Percentiles rank a stretch among this genome's conserved stretches.
Evolutionary conservation across 2,888 invertebrate species (phyloP).

Genomic region (Teinopalpus imperialis): DNA sequence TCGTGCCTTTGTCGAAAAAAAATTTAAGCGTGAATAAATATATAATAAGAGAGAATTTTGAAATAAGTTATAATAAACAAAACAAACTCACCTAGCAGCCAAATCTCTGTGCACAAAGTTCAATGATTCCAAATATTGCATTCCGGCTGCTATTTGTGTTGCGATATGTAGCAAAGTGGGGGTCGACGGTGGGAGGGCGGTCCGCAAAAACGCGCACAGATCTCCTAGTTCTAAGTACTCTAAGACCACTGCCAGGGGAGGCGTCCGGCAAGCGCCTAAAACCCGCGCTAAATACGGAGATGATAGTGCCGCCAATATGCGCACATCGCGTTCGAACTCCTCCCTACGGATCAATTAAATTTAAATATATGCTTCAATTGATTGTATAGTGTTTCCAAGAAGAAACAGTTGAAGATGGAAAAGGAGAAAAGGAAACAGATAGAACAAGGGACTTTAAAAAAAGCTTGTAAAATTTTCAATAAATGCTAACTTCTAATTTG

Average conservation of each 20-base stretch:
- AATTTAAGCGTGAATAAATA: no score
- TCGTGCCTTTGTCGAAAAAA: no score
- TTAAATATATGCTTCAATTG: no score
- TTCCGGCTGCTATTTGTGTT: constrained; percentile 93
- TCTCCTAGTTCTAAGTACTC: constrained; percentile 92
- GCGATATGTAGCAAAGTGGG: constrained; percentile 89
- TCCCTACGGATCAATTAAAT: constrained; percentile 73
- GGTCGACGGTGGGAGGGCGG: constrained; percentile 86
- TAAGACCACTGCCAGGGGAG: constrained; percentile 90
- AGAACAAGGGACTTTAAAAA: no score
- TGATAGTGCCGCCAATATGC: constrained; percentile 91
- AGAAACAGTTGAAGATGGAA: no score
- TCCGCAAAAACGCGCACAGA: constrained; percentile 89
- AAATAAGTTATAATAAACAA: not conserved
- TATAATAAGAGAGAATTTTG: no score
- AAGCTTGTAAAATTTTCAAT: no score
- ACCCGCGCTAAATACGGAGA: constrained; percentile 89
- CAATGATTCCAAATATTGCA: constrained; percentile 93
- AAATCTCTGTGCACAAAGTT: constrained; percentile 96
- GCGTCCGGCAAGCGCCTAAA: constrained; percentile 88
- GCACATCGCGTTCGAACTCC: constrained; percentile 93
- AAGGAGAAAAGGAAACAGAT: no score
- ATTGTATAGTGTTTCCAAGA: no score
- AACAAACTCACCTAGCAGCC: constrained; percentile 85
- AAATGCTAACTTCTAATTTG: no score